Conservation (phyloP, 2,797 vertebrate genomes). For the Ceyx erithaca region DNA sequence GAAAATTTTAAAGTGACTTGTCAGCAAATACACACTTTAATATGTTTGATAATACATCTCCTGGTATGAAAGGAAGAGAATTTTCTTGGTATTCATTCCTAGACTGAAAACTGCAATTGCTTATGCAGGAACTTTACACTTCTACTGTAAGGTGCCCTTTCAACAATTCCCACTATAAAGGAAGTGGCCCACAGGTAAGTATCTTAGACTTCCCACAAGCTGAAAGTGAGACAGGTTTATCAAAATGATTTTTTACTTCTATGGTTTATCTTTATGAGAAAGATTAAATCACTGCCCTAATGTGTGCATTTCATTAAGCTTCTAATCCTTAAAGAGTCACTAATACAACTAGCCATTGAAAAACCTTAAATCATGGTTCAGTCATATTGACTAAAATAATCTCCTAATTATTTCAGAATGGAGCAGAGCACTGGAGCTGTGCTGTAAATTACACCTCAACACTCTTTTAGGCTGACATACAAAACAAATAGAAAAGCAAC, state of each 20-base stretch:
- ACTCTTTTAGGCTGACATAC: neutral
- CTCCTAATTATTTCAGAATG: slow-evolving; percentile 67
- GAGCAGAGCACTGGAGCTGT: neutral
- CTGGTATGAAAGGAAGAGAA: neutral
- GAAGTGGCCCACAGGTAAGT: slow-evolving; percentile 57
- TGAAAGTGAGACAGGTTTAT: slow-evolving; percentile 63
- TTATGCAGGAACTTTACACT: neutral
- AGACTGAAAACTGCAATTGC: neutral
- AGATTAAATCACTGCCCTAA: slow-evolving; percentile 74
- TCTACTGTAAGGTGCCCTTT: slow-evolving; percentile 14
- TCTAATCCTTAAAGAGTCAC: slow-evolving; percentile 77
- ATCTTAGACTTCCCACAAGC: slow-evolving; percentile 36
- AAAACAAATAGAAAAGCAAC: neutral
- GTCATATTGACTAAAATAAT: slow-evolving; percentile 66
- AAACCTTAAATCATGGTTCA: slow-evolving; percentile 68
- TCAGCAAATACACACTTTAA: neutral
- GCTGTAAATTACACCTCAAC: neutral
- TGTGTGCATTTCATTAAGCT: slow-evolving; percentile 76
- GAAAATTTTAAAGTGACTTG: neutral
- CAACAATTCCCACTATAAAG: neutral
- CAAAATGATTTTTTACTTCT: slow-evolving; percentile 73
- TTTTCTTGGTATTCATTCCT: neutral
- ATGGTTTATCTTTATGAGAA: slow-evolving; percentile 75
- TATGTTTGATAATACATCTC: neutral
- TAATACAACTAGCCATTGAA: slow-evolving; percentile 70